phyloP scores from a whole-genome alignment of 2,888 invertebrate genomes.

The Drosophila buzzatii region DNA sequence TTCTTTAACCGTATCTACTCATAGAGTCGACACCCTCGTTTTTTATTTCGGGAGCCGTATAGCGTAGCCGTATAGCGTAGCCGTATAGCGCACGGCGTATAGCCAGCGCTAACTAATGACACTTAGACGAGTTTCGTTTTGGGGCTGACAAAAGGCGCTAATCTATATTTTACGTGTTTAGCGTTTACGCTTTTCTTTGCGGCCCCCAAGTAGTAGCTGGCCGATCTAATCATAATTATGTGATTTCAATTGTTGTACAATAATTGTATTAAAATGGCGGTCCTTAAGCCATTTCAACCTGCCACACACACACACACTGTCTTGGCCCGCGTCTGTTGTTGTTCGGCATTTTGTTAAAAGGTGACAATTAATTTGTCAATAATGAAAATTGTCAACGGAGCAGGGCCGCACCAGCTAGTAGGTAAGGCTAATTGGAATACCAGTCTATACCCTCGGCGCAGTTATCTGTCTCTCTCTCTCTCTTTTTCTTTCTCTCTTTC shows the following conservation, averaged over 20 bases:
- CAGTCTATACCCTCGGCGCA: conserved; percentile 16
- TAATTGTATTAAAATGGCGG: conserved; percentile 62
- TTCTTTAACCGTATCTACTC: neutral
- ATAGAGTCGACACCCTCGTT: conserved; percentile 21
- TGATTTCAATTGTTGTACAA: conserved; percentile 65
- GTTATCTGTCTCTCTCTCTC: conserved; percentile 2
- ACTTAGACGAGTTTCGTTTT: conserved; percentile 44
- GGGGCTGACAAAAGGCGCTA: conserved; percentile 73
- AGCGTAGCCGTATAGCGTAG: no score
- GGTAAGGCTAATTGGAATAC: conserved; percentile 27
- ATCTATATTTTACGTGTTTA: conserved; percentile 82
- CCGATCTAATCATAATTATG: conserved; percentile 79
- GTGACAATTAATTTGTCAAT: conserved; percentile 85
- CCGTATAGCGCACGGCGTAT: conserved; percentile 28
- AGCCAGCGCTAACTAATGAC: conserved; percentile 60
- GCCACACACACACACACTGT: conserved; percentile 11
- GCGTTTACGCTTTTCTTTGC: conserved; percentile 65
- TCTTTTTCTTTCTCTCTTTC: neutral
- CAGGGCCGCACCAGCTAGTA: conserved; percentile 17
- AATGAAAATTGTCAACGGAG: conserved; percentile 68
- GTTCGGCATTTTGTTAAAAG: conserved; percentile 81
- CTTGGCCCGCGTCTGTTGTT: conserved; percentile 23
- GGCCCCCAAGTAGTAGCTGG: conserved; percentile 32
- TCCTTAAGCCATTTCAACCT: conserved; percentile 23
- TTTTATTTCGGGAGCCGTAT: conserved; percentile 20